Evolutionary conservation across 2,113 vertebrate genomes (phyloP).

Genomic region (Tympanuchus pallidicinctus): DNA sequence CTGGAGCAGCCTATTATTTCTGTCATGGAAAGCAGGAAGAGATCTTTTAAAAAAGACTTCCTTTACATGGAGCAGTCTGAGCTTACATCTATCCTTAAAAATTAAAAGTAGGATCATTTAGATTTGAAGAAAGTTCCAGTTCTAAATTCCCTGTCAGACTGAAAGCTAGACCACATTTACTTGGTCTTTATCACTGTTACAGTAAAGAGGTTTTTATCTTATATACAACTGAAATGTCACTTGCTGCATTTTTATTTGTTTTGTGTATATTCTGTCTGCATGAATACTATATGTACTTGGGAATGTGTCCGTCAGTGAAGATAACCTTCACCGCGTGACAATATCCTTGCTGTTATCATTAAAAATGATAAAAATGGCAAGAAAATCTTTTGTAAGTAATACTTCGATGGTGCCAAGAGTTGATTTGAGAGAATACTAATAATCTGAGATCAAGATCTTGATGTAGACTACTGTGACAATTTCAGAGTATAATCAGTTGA

Average conservation of each 20-base stretch:
- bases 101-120: neutral
- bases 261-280: neutral
- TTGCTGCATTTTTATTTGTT: neutral
- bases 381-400: neutral
- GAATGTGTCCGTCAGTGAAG: neutral
- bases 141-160: neutral
- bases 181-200: neutral
- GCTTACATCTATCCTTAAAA: neutral
- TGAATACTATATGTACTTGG: fast-evolving
- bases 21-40: neutral
- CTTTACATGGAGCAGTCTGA: fast-evolving
- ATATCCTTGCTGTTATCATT: neutral
- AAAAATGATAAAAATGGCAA: neutral
- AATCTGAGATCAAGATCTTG: neutral
- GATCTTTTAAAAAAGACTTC: neutral
- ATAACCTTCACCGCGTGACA: no score
- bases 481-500: neutral
- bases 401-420: neutral
- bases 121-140: neutral
- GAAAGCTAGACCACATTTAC: neutral
- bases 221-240: neutral
- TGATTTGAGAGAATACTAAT: neutral
- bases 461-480: fast-evolving
- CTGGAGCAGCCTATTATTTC: neutral
- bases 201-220: neutral